Conservation (phyloP, 2,888 invertebrate species). For the Enchytraeus crypticus region DNA sequence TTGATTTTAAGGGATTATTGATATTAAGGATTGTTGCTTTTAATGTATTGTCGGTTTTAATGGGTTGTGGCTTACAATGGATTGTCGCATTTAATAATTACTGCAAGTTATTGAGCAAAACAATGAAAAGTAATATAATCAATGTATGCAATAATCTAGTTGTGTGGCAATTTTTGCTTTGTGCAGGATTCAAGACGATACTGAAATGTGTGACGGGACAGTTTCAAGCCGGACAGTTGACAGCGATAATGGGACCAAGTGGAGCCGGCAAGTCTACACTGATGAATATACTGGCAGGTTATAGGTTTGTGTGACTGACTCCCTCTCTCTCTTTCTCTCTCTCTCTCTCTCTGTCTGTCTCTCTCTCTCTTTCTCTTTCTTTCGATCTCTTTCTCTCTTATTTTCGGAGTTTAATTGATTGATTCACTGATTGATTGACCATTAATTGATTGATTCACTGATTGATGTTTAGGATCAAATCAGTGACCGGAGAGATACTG, state of each 20-base stretch:
- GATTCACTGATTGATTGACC: no score
- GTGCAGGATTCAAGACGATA: conserved; percentile 28
- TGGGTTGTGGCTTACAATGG: no score
- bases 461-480: conserved; percentile 38
- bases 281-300: conserved; percentile 84
- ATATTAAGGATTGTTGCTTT: no score
- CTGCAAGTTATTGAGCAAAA: neutral
- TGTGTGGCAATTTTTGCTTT: no score
- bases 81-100: neutral
- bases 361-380: neutral
- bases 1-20: no score
- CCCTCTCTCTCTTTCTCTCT: neutral
- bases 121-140: neutral
- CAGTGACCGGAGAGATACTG: conserved; percentile 61
- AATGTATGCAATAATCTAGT: neutral
- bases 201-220: conserved; percentile 67
- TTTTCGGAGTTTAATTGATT: no score
- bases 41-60: no score
- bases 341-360: neutral
- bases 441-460: no score
- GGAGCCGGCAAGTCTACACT: conserved; percentile 80
- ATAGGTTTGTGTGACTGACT: conserved; percentile 55
- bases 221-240: conserved; percentile 78
- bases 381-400: neutral
- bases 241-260: conserved; percentile 94